Conservation (phyloP, 2,888 invertebrate species). For the Axea sp. region DNA sequence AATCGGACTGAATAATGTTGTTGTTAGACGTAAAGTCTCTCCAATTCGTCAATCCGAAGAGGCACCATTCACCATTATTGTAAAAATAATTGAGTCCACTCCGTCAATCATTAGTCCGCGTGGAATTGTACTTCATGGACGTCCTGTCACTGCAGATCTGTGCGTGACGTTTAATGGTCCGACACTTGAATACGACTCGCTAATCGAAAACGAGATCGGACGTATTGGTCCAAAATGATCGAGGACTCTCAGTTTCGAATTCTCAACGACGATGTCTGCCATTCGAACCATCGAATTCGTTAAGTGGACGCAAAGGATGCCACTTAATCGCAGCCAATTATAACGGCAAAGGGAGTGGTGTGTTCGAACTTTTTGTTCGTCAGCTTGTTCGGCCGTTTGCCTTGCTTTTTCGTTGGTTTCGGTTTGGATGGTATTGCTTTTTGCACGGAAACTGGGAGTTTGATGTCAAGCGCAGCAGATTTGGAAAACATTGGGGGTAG, state of each 20-base stretch:
- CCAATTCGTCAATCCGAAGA: slow-evolving; percentile 8
- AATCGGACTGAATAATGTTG: slow-evolving; percentile 3
- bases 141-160: slow-evolving; percentile 72
- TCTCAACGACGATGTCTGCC: slow-evolving; percentile 11
- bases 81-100: slow-evolving; percentile 72
- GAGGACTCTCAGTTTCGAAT: slow-evolving; percentile 27
- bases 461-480: slow-evolving; percentile 18
- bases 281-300: background rate
- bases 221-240: slow-evolving; percentile 44
- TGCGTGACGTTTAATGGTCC: slow-evolving; percentile 76
- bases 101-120: slow-evolving; percentile 67
- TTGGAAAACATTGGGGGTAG: slow-evolving; percentile 23
- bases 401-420: slow-evolving; percentile 2
- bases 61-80: slow-evolving; percentile 39
- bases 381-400: background rate
- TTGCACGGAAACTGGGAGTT: background rate
- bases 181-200: slow-evolving; percentile 44
- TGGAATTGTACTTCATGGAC: slow-evolving; percentile 68
- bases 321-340: slow-evolving; percentile 38
- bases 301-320: slow-evolving; percentile 1
- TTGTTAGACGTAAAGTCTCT: slow-evolving; percentile 11
- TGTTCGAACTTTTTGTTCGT: background rate
- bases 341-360: background rate
- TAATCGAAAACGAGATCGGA: slow-evolving; percentile 11
- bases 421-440: slow-evolving; percentile 8